Percentiles rank a stretch among this genome's conserved stretches.
phyloP scores from a whole-genome alignment of 2,888 invertebrate genomes.

The Altica lythri region DNA sequence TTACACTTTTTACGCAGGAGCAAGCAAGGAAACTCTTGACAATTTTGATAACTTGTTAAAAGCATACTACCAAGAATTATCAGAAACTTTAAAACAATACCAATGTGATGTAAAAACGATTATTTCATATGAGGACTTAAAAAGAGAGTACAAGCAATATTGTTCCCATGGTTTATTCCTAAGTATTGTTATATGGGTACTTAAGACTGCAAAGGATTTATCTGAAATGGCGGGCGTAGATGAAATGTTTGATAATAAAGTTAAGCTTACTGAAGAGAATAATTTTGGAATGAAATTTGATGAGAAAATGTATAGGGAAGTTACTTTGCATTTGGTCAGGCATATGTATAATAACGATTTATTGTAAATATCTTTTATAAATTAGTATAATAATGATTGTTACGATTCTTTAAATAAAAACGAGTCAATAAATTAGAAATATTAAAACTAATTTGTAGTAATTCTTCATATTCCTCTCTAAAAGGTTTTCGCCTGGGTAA shows the following conservation, averaged over 20 bases:
- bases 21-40: conserved; percentile 39
- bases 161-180: conserved; percentile 24
- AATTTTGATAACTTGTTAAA: conserved; percentile 42
- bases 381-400: too few species aligned
- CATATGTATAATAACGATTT: conserved; percentile 21
- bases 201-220: background rate
- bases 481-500: too few species aligned
- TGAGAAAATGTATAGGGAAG: conserved; percentile 1
- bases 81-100: conserved; percentile 33
- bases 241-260: conserved; percentile 3
- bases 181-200: conserved; percentile 12
- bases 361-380: too few species aligned
- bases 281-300: conserved; percentile 10
- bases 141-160: conserved; percentile 27
- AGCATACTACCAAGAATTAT: conserved; percentile 44
- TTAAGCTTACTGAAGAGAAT: background rate
- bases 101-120: conserved; percentile 36
- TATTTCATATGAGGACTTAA: conserved; percentile 35
- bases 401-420: too few species aligned
- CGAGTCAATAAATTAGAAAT: too few species aligned
- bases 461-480: too few species aligned
- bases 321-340: conserved; percentile 6
- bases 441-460: too few species aligned
- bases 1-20: conserved; percentile 45
- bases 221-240: conserved; percentile 3